Conservation (phyloP, 2,113 vertebrate genomes). For the Stegastes partitus region DNA sequence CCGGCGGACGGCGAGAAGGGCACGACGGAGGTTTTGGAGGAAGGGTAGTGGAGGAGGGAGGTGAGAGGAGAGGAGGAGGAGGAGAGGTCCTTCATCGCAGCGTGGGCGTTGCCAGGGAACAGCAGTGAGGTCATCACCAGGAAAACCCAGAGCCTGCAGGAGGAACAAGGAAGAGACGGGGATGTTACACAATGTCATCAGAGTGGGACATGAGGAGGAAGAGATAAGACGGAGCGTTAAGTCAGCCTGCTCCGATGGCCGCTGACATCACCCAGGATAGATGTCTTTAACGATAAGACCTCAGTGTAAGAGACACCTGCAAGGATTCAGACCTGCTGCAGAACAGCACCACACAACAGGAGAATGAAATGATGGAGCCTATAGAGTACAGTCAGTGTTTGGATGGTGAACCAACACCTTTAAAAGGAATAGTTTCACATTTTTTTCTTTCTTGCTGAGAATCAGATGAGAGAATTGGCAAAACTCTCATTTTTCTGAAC, state of each 20-base stretch:
- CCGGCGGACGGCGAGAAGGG: constrained; percentile 73
- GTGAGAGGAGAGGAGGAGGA: constrained; percentile 77
- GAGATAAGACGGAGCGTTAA: constrained; percentile 4
- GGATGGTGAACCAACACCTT: too few species aligned
- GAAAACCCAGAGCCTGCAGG: constrained; percentile 56
- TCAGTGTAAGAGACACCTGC: not conserved
- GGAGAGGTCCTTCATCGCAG: constrained; percentile 83
- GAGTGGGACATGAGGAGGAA: constrained; percentile 6
- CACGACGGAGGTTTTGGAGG: constrained; percentile 76
- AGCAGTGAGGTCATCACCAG: constrained; percentile 83
- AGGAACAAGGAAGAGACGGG: not conserved
- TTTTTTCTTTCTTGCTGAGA: too few species aligned
- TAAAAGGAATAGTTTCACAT: too few species aligned
- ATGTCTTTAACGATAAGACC: not conserved
- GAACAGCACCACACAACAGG: too few species aligned
- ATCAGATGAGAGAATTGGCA: too few species aligned
- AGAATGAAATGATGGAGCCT: too few species aligned
- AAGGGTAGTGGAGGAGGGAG: constrained; percentile 82
- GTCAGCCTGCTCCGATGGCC: too few species aligned
- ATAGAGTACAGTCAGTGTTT: too few species aligned
- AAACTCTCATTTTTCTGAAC: too few species aligned
- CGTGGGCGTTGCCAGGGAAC: constrained; percentile 66
- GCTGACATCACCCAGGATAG: not conserved
- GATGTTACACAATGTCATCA: constrained; percentile 18
- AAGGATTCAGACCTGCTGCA: too few species aligned